Conservation (phyloP, 2,797 vertebrate genomes). For the Propithecus deckenii region DNA sequence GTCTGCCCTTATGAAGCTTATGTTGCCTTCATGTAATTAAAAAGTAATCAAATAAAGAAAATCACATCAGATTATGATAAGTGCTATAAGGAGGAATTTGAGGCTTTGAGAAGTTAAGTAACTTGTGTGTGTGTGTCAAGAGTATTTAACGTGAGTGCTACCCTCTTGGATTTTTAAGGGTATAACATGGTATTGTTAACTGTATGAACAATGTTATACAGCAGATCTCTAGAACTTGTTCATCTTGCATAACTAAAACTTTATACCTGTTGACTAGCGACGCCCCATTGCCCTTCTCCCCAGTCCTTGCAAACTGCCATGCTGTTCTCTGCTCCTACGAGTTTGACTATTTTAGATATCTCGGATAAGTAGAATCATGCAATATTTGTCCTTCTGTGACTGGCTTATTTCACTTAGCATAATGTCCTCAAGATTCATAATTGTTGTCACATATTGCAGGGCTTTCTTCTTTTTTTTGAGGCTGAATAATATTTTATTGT, state of each 20-base stretch:
- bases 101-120: background rate
- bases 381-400: background rate
- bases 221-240: background rate
- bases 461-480: background rate
- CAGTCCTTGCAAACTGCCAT: background rate
- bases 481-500: background rate
- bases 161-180: background rate
- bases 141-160: background rate
- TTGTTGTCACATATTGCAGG: background rate
- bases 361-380: background rate
- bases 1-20: background rate
- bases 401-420: background rate
- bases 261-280: background rate
- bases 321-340: background rate
- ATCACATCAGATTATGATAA: background rate
- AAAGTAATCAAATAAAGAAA: background rate
- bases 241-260: background rate
- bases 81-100: background rate
- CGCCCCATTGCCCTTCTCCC: background rate
- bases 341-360: background rate
- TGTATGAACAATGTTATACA: background rate
- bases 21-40: background rate
- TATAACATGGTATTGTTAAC: background rate
- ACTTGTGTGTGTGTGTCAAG: background rate
- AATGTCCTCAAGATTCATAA: background rate